phyloP scores from a whole-genome alignment of 2,797 vertebrate genomes.

The Merluccius polli region DNA sequence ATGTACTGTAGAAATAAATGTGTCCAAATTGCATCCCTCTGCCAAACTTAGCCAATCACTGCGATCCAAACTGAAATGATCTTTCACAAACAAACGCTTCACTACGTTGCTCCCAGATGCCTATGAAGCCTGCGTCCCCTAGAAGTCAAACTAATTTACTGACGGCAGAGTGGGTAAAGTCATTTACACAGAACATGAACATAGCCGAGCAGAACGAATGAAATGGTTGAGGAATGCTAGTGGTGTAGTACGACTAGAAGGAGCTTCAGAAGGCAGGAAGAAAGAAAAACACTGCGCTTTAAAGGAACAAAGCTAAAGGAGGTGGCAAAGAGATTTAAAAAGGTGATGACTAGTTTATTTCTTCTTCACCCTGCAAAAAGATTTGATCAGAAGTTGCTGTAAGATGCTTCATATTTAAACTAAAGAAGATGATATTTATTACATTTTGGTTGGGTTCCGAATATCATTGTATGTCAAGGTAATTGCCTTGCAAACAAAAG shows the following conservation, averaged over 20 bases:
- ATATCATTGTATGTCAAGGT: neutral
- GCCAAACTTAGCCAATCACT: neutral
- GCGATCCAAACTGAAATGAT: neutral
- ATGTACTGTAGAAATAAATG: neutral
- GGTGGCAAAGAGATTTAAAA: conserved; percentile 24
- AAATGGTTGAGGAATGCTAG: neutral
- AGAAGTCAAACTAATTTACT: neutral
- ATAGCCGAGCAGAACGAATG: neutral
- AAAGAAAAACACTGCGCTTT: conserved; percentile 32
- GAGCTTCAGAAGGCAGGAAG: conserved; percentile 27
- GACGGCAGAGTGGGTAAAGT: neutral
- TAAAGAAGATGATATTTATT: neutral
- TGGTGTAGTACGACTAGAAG: neutral
- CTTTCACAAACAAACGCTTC: neutral
- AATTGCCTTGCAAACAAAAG: neutral
- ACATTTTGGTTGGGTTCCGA: neutral
- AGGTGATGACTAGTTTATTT: neutral
- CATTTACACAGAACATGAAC: neutral
- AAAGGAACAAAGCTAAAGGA: conserved; percentile 33
- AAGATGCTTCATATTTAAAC: neutral
- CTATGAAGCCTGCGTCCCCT: neutral
- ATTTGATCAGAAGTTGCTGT: conserved; percentile 1
- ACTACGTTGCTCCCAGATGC: neutral
- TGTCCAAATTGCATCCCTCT: neutral
- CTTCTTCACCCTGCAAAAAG: conserved; percentile 17